Base-by-base conservation (phyloP, 2,113 vertebrate species). In the Rhizomys pruinosus region DNA sequence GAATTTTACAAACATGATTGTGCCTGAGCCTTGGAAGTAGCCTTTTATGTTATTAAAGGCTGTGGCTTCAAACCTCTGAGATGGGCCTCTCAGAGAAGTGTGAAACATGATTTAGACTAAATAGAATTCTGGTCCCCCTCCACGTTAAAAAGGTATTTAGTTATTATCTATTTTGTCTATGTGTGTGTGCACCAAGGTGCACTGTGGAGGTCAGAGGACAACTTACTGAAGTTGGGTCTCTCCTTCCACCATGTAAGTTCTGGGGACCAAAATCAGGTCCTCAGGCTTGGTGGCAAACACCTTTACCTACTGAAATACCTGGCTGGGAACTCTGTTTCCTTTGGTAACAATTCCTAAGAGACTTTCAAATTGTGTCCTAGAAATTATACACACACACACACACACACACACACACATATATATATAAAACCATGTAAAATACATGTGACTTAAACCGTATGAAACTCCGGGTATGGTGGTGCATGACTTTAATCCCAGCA, bases 101-200 rank as follows among this genome's bases (percentile, higher is more conserved):
- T 55, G 81, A 84, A 84, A 71, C 13, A 37, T 39, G 59, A 90
- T 74, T 90, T 93, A 93, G 88, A 76, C 22, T 79, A 64, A 42
- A 74, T 42, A 64, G 29, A 55, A 72, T 84, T 91, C 37, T 42
- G 72, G 64, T 34, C 85, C 39, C 37, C 44, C 15, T 4, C 27
- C 44, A 73, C 22, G 15, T 42, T 76, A 47, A 29, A 47, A 76
- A 47, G 1, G 4, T 61, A 61, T 61, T 61, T 61, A 22, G 7
- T 22, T 61, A 52, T 52, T 52, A 52, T 52, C 47, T 52, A 52
- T 52, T 42, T 27, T 29, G 39, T 74, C 23, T 44, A 2, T 42
- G 34, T 23, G 39, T 74, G 72, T 74, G 23, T 23, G 23, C 12
- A 73, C 42, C 39, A 72, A 11, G 39, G 69, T 9, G 25, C 37